Evolutionary conservation across 1,140 invertebrate genomes (phyloP).

Genomic region (Saxidomus purpurata): DNA sequence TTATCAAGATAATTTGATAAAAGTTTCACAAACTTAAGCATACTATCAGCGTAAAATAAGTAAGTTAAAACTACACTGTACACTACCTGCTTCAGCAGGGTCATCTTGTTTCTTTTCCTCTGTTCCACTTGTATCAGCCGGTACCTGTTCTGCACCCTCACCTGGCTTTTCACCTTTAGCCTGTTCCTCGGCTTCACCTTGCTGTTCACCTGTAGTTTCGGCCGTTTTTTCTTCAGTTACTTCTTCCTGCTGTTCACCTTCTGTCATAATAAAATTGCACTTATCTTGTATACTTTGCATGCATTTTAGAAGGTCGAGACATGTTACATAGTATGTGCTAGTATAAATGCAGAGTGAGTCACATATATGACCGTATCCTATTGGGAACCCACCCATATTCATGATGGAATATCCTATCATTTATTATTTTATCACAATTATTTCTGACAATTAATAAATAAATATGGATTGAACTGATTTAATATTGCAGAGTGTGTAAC

Average conservation of each 20-base stretch:
- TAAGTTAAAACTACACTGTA: too few species aligned
- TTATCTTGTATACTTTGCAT: background rate
- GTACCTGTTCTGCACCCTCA: constrained; percentile 48
- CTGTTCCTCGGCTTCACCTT: constrained; percentile 22
- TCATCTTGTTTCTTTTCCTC: constrained; percentile 38
- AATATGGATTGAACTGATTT: too few species aligned
- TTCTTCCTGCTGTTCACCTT: background rate
- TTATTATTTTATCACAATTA: too few species aligned
- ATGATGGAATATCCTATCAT: too few species aligned
- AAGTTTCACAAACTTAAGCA: too few species aligned
- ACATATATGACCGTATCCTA: too few species aligned
- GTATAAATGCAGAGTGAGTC: background rate
- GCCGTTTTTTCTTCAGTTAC: constrained; percentile 4
- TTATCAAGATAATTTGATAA: too few species aligned
- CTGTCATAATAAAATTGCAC: background rate
- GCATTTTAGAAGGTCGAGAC: background rate
- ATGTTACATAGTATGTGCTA: background rate
- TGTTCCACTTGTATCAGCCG: constrained; percentile 38
- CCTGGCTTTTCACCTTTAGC: too few species aligned
- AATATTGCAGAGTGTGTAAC: too few species aligned
- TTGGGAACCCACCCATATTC: too few species aligned
- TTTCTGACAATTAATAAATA: too few species aligned
- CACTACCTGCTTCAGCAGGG: constrained; percentile 22
- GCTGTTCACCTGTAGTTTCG: constrained; percentile 18
- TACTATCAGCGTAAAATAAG: too few species aligned